Percentiles rank a stretch among this genome's conserved stretches.
Evolutionary conservation across 2,113 vertebrate genomes (phyloP).

Genomic region (Clupea harengus): DNA sequence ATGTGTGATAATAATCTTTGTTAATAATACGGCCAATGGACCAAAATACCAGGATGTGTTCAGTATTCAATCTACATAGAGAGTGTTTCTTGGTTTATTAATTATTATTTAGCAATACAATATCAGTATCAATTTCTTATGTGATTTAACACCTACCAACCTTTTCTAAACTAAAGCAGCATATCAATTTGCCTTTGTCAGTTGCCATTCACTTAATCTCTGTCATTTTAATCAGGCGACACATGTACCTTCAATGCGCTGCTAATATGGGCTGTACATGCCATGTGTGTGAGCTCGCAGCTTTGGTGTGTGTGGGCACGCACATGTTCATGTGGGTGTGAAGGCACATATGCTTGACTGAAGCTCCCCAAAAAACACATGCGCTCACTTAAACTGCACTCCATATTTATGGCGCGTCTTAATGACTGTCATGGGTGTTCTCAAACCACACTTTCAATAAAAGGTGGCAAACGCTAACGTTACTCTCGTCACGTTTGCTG

Average conservation of each 20-base stretch:
- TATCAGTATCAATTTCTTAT: background rate
- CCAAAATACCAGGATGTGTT: too few species aligned
- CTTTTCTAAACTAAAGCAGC: background rate
- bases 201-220: background rate
- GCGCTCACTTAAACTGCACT: slow-evolving; percentile 45
- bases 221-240: background rate
- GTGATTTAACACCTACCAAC: background rate
- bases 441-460: slow-evolving; percentile 64
- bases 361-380: slow-evolving; percentile 49
- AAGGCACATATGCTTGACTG: slow-evolving; percentile 44
- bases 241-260: background rate
- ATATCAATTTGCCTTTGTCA: background rate
- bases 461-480: slow-evolving; percentile 48
- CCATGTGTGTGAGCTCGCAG: slow-evolving; percentile 48
- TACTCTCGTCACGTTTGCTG: background rate
- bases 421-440: slow-evolving; percentile 58
- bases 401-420: slow-evolving; percentile 46
- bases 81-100: background rate
- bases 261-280: background rate
- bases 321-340: slow-evolving; percentile 58
- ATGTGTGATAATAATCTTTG: background rate
- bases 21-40: background rate
- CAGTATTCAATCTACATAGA: background rate
- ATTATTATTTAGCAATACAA: background rate
- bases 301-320: slow-evolving; percentile 44